These are phyloP conservation scores for Meloidogyne hapla DNA, from an alignment of 1,140 invertebrate genomes.

Conservation along the genomic window DNA sequence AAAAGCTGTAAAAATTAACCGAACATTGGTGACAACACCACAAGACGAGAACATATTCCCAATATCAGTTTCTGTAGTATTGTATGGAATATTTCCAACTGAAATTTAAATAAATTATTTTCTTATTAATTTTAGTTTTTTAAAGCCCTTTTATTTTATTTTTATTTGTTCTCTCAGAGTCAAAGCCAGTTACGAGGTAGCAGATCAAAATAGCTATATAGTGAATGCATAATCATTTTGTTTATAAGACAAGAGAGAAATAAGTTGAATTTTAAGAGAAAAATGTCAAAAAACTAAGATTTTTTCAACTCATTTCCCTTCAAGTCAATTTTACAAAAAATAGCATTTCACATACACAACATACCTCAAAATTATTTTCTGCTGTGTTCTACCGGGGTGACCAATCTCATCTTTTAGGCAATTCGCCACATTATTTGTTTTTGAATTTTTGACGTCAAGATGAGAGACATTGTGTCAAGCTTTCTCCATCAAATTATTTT, in stretches of 20 bases:
- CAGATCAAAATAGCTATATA: neutral
- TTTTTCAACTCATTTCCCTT: neutral
- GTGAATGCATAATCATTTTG: neutral
- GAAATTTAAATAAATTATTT: neutral
- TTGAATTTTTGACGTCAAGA: neutral
- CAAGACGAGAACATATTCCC: constrained; percentile 97
- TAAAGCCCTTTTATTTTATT: neutral
- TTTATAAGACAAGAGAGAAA: neutral
- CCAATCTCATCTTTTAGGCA: neutral
- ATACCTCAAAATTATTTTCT: neutral
- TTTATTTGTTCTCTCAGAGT: neutral
- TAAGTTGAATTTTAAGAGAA: neutral
- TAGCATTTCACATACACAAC: constrained; percentile 14
- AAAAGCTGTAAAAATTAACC: neutral
- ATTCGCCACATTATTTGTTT: neutral
- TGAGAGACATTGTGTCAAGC: neutral
- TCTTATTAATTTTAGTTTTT: neutral
- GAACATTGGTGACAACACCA: constrained; percentile 75
- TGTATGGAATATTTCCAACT: constrained; percentile 80
- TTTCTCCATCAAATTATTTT: constrained; percentile 8
- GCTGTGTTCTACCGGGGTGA: neutral
- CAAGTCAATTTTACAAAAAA: constrained; percentile 12
- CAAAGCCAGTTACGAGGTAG: neutral
- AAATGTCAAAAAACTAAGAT: neutral
- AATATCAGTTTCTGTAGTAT: constrained; percentile 96